Evolutionary conservation across 2,113 vertebrate species (phyloP).

Genomic region (Caretta caretta): DNA sequence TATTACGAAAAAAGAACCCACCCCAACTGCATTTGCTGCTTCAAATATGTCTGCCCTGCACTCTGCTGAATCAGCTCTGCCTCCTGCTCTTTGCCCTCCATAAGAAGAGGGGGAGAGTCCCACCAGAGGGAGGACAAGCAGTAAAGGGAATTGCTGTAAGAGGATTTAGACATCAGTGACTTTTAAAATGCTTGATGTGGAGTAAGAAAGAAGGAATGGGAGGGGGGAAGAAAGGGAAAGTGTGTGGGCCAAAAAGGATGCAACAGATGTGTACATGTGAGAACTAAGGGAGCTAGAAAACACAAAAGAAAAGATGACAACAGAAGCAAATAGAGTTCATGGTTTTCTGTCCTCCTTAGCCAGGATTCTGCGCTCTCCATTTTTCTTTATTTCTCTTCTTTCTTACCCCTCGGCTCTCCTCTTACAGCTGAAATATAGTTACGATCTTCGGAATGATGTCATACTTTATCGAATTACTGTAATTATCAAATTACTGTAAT

Average conservation of each 20-base stretch:
- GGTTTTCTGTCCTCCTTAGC: background rate
- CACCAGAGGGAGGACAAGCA: slow-evolving; percentile 14
- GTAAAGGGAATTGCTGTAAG: background rate
- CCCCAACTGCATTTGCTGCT: background rate
- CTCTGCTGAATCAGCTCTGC: accelerated
- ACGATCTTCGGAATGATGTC: background rate
- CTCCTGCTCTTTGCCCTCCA: background rate
- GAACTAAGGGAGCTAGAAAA: background rate
- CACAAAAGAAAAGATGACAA: background rate
- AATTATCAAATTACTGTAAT: too few relatives aligned
- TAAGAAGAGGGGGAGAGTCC: accelerated
- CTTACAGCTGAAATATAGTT: background rate
- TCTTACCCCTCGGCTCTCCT: background rate
- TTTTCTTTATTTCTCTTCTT: background rate
- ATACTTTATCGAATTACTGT: background rate
- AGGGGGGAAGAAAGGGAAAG: background rate
- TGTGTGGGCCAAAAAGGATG: background rate
- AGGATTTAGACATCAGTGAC: background rate
- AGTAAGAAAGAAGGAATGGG: background rate
- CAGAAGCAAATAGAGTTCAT: background rate
- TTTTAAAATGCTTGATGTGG: background rate
- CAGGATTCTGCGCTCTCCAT: background rate
- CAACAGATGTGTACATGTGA: background rate
- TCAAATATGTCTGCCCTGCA: slow-evolving; percentile 12
- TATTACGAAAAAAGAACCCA: background rate